A percentile compares a stretch with the other conserved stretches of the same genome.
These are phyloP conservation scores for Peribatodes rhomboidaria DNA, from an alignment of 2,888 invertebrate species.

Conservation along the genomic window DNA sequence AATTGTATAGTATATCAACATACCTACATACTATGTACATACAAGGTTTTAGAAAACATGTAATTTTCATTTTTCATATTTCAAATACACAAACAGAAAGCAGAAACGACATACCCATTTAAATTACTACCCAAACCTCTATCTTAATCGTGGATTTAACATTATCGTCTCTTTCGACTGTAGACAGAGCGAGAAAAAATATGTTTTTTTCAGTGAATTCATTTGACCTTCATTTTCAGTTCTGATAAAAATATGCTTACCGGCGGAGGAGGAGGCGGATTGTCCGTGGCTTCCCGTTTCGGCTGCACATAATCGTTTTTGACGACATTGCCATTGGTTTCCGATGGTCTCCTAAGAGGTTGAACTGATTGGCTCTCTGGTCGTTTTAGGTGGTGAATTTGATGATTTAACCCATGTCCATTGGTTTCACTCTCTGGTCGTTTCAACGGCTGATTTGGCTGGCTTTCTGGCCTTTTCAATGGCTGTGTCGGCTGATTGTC, in stretches of 20 bases:
- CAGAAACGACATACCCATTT: too few relatives aligned
- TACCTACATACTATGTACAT: too few relatives aligned
- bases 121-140: not conserved
- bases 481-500: conserved; percentile 9
- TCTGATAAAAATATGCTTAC: conserved; percentile 61
- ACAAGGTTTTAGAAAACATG: conserved; percentile 16
- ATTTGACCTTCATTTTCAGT: not conserved
- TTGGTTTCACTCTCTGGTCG: conserved; percentile 48
- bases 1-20: too few relatives aligned
- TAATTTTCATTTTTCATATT: conserved; percentile 15
- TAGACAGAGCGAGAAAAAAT: not conserved
- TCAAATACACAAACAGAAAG: conserved; percentile 1
- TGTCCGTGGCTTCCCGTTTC: conserved; percentile 63
- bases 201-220: not conserved
- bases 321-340: conserved; percentile 28
- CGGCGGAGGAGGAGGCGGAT: conserved; percentile 88
- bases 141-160: not conserved
- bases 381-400: not conserved
- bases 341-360: conserved; percentile 9
- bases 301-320: conserved; percentile 54
- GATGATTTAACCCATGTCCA: conserved; percentile 17
- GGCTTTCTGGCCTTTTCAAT: conserved; percentile 45
- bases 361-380: conserved; percentile 5
- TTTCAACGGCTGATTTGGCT: conserved; percentile 11
- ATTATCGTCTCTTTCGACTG: not conserved